Evolutionary conservation across 2,113 vertebrate species (phyloP).

Genomic region (Mungos mungo): DNA sequence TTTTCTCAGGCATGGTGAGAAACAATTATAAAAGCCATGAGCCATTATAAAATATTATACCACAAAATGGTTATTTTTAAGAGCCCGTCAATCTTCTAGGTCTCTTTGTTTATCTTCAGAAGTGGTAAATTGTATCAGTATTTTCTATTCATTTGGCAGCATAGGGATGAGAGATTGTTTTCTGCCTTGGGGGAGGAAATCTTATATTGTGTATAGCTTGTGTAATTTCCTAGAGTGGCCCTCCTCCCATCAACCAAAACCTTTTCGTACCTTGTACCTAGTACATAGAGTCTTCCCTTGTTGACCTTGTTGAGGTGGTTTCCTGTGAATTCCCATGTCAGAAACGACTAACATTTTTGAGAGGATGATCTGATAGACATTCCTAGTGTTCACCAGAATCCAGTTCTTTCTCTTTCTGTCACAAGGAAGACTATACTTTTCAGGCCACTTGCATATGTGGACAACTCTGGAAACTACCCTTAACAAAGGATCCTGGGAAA

Average conservation of each 20-base stretch:
- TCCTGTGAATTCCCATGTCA: not conserved
- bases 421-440: not conserved
- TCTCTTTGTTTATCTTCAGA: constrained; percentile 48
- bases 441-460: not conserved
- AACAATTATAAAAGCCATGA: constrained; percentile 62
- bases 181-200: not conserved
- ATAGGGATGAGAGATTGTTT: not conserved
- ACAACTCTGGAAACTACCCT: not conserved
- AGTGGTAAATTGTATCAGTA: constrained; percentile 38
- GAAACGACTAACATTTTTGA: not conserved
- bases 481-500: not conserved
- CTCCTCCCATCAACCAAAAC: not conserved
- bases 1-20: constrained; percentile 45
- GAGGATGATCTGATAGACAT: not conserved
- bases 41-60: constrained; percentile 30
- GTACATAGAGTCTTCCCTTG: not conserved
- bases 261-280: not conserved
- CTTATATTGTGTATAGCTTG: not conserved
- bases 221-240: not conserved
- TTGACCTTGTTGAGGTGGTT: not conserved
- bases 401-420: not conserved
- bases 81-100: constrained; percentile 10
- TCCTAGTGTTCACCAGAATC: not conserved
- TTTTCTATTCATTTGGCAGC: constrained; percentile 14
- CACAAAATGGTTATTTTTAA: constrained; percentile 55